Conservation (phyloP, 1,140 invertebrate genomes). For the Ceratitis capitata region DNA sequence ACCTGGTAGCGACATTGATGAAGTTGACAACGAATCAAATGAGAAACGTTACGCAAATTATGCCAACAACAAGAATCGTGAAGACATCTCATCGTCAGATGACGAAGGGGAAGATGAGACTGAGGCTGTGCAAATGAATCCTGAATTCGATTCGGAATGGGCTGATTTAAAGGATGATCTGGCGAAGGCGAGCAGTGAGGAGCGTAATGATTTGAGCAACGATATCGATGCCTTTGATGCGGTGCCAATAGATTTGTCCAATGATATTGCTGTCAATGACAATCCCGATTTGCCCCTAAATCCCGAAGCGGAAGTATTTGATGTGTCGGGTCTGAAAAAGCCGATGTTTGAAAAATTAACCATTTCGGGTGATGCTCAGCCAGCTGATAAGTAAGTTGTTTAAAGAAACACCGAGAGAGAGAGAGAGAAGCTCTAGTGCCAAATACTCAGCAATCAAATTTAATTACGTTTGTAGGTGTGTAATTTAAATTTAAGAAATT, state of each 20-base stretch:
- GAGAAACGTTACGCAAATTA: conserved; percentile 38
- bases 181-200: conserved; percentile 41
- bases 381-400: neutral
- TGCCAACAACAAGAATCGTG: conserved; percentile 38
- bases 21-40: neutral
- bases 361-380: neutral
- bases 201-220: conserved; percentile 55
- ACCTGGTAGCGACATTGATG: conserved; percentile 29
- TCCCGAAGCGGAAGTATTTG: conserved; percentile 63
- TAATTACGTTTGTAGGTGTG: neutral
- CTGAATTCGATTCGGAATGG: conserved; percentile 59
- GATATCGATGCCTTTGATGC: conserved; percentile 56
- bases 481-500: neutral
- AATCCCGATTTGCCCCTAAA: conserved; percentile 54
- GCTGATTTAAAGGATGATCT: conserved; percentile 32
- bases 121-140: conserved; percentile 52
- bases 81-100: conserved; percentile 54
- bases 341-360: conserved; percentile 59
- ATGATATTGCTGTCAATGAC: conserved; percentile 65
- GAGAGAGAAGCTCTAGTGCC: neutral
- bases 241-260: conserved; percentile 59
- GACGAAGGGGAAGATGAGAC: conserved; percentile 52
- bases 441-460: neutral
- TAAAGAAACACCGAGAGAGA: too few relatives aligned
- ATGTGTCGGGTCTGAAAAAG: conserved; percentile 40